These are phyloP conservation scores for Eupithecia abbreviata DNA, from an alignment of 2,888 invertebrate genomes.

Conservation along the genomic window DNA sequence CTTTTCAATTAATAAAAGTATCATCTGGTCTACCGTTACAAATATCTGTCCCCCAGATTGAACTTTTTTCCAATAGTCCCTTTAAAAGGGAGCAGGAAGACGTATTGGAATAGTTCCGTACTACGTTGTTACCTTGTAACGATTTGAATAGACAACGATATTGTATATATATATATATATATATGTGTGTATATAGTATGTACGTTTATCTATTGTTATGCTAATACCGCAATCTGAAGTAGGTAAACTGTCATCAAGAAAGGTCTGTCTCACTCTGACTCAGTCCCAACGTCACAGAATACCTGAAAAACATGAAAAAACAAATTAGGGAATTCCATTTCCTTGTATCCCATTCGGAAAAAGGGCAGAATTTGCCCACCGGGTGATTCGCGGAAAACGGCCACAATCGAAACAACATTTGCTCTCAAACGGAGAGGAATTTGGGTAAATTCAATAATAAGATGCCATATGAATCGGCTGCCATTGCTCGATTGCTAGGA, in stretches of 20 bases:
- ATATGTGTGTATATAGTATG: too few relatives aligned
- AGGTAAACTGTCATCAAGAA: not conserved
- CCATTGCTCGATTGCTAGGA: slow-evolving; percentile 53
- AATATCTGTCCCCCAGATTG: too few relatives aligned
- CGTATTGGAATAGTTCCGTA: too few relatives aligned
- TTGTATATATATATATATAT: too few relatives aligned
- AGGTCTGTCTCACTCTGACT: not conserved
- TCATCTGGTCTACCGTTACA: too few relatives aligned
- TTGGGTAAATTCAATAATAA: slow-evolving; percentile 67
- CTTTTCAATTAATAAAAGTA: too few relatives aligned
- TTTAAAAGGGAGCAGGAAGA: too few relatives aligned
- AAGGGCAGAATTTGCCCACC: slow-evolving; percentile 7
- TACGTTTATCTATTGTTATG: too few relatives aligned
- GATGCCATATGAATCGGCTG: slow-evolving; percentile 58
- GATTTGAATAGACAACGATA: too few relatives aligned
- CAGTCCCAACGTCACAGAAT: not conserved
- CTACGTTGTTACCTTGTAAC: too few relatives aligned
- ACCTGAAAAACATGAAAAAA: not conserved
- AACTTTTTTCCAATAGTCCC: too few relatives aligned
- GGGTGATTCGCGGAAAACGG: slow-evolving; percentile 19
- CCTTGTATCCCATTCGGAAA: not conserved
- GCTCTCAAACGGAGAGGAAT: slow-evolving; percentile 32
- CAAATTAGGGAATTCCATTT: slow-evolving; percentile 13
- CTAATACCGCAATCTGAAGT: too few relatives aligned
- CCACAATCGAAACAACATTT: slow-evolving; percentile 33